Base-by-base conservation (phyloP, 2,797 vertebrate species). In the Parauchenoglanis punctatus region DNA sequence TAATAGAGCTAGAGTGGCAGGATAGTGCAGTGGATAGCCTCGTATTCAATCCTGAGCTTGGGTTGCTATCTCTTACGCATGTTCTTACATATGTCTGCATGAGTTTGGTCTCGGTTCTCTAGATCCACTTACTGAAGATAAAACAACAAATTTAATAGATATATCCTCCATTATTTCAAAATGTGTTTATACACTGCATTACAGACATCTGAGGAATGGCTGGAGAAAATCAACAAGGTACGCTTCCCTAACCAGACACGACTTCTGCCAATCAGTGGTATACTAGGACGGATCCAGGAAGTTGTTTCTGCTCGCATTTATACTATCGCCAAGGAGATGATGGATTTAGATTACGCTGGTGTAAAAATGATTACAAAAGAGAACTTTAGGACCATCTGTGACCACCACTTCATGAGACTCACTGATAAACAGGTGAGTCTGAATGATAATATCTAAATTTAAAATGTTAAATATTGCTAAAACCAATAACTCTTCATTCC, bases 361-460 rank as follows among this genome's bases (percentile, higher is more conserved):
- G 91, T 87, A 5, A 89, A 86, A 7, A 86, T 84, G 0, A 68
- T 92, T 81, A 92, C 94, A 17, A 94, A 94, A 88, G 92, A 95
- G 0, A 90, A 95, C 86, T 96, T 96, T 89, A 93, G 93, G 85
- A 87, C 88, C 67, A 54, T 96, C n/a, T 94, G 93, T 86, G 93
- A 92, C 18, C 85, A 4, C 25, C 87, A 94, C 3, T 89, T 96
- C 87, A 93, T 93, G 88, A 89, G 85, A 70, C 93, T 97, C 84
- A 95, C 94, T 0, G 93, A 96, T 2, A 90, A 96, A n/a, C 95
- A 97, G 91, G 96, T 96, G 91, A 83, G 35, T 76, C 56, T 78
- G 40, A 58, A 31, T 46, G 25, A 89, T n/a, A 58, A 52, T 63
- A 46, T n/a, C 35, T 44, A 61, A 8, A 75, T 73, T n/a, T 46